These are phyloP conservation scores for Zingel zingel DNA, from an alignment of 2,113 vertebrate species.

Conservation along the genomic window DNA sequence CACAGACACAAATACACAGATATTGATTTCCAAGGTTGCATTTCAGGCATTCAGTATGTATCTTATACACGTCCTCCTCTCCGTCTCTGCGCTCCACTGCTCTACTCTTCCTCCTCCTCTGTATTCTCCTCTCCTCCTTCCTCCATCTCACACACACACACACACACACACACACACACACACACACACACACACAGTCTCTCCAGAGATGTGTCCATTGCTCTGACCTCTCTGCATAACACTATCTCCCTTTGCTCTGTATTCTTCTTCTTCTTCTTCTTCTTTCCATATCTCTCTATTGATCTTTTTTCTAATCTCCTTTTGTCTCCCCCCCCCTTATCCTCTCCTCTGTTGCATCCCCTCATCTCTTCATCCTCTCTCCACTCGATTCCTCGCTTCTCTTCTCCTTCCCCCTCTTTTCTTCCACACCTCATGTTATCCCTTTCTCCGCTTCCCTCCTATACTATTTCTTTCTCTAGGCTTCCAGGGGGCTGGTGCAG, in stretches of 20 bases:
- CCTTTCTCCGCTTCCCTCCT: constrained; percentile 25
- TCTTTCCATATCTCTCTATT: constrained; percentile 64
- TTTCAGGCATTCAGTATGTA: constrained; percentile 63
- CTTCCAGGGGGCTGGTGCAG: constrained; percentile 57
- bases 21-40: constrained; percentile 75
- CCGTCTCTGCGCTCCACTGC: constrained; percentile 62
- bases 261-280: constrained; percentile 59
- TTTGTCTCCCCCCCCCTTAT: constrained; percentile 57
- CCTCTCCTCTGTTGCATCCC: constrained; percentile 66
- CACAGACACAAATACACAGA: constrained; percentile 23
- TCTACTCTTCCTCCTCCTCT: constrained; percentile 61
- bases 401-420: not conserved
- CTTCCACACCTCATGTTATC: constrained; percentile 1
- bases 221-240: constrained; percentile 78
- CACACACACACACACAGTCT: constrained; percentile 39
- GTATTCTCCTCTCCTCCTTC: constrained; percentile 70
- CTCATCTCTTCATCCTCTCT: constrained; percentile 71
- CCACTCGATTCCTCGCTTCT: constrained; percentile 38
- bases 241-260: constrained; percentile 52
- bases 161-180: constrained; percentile 18
- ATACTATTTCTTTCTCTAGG: constrained; percentile 47
- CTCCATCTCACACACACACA: constrained; percentile 58
- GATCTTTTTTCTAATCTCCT: constrained; percentile 77
- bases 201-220: constrained; percentile 78
- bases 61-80: constrained; percentile 67